These are phyloP conservation scores for Calypte anna DNA, from an alignment of 2,113 vertebrate species.

Conservation along the genomic window DNA sequence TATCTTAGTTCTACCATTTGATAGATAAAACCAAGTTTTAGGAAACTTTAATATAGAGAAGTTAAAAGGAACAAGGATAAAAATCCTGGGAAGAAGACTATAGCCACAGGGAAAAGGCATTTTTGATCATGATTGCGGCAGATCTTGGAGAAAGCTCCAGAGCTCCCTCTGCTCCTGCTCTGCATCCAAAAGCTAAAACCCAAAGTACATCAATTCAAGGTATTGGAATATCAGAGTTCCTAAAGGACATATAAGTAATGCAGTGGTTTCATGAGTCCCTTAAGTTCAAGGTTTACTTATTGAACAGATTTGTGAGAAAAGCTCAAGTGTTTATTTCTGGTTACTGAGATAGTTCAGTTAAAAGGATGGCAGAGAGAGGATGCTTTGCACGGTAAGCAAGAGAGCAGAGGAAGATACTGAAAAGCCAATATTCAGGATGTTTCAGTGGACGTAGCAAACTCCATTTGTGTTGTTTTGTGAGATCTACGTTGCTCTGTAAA, in stretches of 20 bases:
- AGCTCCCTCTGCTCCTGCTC: neutral
- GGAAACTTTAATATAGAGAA: neutral
- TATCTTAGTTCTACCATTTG: neutral
- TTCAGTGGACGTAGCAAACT: neutral
- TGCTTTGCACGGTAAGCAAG: neutral
- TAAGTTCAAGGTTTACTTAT: neutral
- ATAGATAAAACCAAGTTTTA: neutral
- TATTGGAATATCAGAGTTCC: neutral
- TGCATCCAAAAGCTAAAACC: neutral
- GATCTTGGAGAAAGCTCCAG: neutral
- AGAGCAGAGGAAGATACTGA: neutral
- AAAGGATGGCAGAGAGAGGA: neutral
- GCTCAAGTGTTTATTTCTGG: neutral
- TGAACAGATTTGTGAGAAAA: neutral
- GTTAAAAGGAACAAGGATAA: neutral
- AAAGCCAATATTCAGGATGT: neutral
- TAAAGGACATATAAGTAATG: neutral
- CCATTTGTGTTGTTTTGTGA: neutral
- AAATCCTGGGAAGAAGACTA: fast-evolving
- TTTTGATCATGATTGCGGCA: neutral
- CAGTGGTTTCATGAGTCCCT: neutral
- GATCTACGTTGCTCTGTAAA: neutral
- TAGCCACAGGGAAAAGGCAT: neutral
- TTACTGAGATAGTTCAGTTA: neutral
- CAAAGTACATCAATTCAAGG: neutral